phyloP scores from a whole-genome alignment of 2,113 vertebrate genomes.

The Mohoua ochrocephala region DNA sequence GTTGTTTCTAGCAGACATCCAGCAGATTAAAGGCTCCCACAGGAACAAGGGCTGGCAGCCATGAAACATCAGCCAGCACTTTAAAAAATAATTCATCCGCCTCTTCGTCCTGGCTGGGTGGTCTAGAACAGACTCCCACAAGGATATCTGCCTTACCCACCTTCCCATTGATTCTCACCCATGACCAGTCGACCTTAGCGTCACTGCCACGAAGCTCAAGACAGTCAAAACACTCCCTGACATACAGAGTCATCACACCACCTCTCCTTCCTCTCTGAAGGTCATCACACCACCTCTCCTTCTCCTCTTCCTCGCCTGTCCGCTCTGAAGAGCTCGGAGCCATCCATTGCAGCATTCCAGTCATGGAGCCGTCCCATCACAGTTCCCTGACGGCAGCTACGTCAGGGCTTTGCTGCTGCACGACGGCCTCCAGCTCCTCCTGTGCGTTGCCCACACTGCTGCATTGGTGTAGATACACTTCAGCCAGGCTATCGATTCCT shows the following conservation, averaged over 20 bases:
- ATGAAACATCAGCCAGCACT: not conserved
- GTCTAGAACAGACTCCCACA: not conserved
- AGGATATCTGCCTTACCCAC: not conserved
- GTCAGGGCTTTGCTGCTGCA: not conserved
- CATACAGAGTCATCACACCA: not conserved
- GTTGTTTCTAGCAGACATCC: not conserved
- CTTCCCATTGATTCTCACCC: not conserved
- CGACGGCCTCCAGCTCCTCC: not conserved
- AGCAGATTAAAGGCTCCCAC: not conserved
- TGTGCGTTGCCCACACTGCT: not conserved
- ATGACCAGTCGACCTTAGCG: rapidly evolving
- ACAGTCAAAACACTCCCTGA: not conserved
- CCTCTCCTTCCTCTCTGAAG: not conserved
- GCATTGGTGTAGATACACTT: not conserved
- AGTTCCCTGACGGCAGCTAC: not conserved
- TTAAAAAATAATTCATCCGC: not conserved
- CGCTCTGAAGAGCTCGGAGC: not conserved
- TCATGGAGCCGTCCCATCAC: not conserved
- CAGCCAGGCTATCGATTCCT: not conserved
- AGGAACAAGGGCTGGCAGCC: not conserved
- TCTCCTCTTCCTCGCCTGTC: not conserved
- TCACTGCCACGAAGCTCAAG: not conserved
- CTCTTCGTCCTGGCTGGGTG: not conserved
- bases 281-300: not conserved
- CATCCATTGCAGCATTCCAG: not conserved